A percentile compares a stretch with the other conserved stretches of the same genome.
Conservation (phyloP, 2,797 vertebrate genomes). For the Thalassophryne amazonica region DNA sequence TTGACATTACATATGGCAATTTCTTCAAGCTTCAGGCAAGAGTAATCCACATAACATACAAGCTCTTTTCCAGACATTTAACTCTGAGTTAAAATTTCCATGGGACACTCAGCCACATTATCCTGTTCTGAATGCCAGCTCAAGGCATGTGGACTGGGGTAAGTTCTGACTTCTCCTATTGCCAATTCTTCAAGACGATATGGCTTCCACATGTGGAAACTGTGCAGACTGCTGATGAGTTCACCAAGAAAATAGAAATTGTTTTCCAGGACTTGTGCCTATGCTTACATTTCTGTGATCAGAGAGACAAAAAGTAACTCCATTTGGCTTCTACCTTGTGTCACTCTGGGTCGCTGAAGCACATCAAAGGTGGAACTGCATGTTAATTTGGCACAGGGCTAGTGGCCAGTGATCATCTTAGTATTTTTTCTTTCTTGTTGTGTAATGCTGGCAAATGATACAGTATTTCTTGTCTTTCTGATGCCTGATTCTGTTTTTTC, state of each 20-base stretch:
- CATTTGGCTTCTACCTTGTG: too few relatives aligned
- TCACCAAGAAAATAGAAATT: slow-evolving; percentile 46
- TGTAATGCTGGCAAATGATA: too few relatives aligned
- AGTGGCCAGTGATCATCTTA: too few relatives aligned
- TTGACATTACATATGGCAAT: slow-evolving; percentile 66
- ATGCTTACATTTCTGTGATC: slow-evolving; percentile 42
- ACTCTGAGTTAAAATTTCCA: slow-evolving; percentile 76
- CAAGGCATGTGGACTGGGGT: slow-evolving; percentile 60
- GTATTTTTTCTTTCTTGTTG: too few relatives aligned
- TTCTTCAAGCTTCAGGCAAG: slow-evolving; percentile 57
- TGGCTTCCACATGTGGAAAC: slow-evolving; percentile 59
- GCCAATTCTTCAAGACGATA: slow-evolving; percentile 69
- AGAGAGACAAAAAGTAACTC: slow-evolving; percentile 27
- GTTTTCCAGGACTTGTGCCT: slow-evolving; percentile 8
- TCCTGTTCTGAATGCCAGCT: slow-evolving; percentile 62
- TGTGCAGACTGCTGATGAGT: slow-evolving; percentile 31
- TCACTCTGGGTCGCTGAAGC: too few relatives aligned
- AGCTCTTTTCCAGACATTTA: slow-evolving; percentile 75
- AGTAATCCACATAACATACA: slow-evolving; percentile 51
- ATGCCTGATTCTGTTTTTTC: too few relatives aligned
- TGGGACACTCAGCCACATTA: slow-evolving; percentile 72
- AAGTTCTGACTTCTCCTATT: slow-evolving; percentile 65
- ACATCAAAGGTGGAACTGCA: too few relatives aligned
- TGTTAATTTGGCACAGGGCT: too few relatives aligned
- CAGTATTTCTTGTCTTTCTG: too few relatives aligned